Evolutionary conservation across 2,888 invertebrate species (phyloP), one percentile per base, ranked within the genome.

Genomic region (Andrena bucephala): DNA sequence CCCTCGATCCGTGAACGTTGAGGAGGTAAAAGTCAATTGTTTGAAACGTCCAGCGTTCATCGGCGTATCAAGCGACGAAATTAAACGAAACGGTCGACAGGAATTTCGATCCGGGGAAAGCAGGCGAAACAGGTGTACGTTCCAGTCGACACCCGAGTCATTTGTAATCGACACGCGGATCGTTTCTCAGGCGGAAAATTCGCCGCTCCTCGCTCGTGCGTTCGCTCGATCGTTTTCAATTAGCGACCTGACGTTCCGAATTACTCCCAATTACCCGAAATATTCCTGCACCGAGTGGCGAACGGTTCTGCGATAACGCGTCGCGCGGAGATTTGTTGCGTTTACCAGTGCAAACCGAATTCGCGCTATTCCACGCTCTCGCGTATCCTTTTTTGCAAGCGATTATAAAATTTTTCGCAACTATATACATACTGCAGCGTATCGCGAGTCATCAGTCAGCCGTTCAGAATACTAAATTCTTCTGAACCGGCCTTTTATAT

Each of bases 151-250:
- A 57, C 57, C 13, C 16, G 20, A 57, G 10, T 67, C n/a, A 59
- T 59, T 59, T 20, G 57, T 59, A 69, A 48, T 60, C 60, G 62
- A 57, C 29, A 29, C 54, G 7, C 62, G 69, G 20, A 2, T 10
- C 27, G 29, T 42, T 54, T 13, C 24, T 16, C 29, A 24, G 16
- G 6, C 36, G 54, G 54, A 63, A 63, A 62, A 69, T 69, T 52
- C 42, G 6, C 29, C 10, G 20, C 36, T 66, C 27, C 57, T 48
- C 10, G 52, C 16, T 6, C 16, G 52, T 62, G 52, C 60, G 33
- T 62, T 68, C 60, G 7, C 20, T 62, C 36, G 50, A 62, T 69
- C 69, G 42, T 10, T 63, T 63, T 48, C 69, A 54, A 76, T 76
- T 76, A 76, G 13, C 29, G 42, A 1, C 31, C 4, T 16, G 20